Evolutionary conservation across 1,140 invertebrate genomes (phyloP).

Genomic region (Drosophila nikananu): DNA sequence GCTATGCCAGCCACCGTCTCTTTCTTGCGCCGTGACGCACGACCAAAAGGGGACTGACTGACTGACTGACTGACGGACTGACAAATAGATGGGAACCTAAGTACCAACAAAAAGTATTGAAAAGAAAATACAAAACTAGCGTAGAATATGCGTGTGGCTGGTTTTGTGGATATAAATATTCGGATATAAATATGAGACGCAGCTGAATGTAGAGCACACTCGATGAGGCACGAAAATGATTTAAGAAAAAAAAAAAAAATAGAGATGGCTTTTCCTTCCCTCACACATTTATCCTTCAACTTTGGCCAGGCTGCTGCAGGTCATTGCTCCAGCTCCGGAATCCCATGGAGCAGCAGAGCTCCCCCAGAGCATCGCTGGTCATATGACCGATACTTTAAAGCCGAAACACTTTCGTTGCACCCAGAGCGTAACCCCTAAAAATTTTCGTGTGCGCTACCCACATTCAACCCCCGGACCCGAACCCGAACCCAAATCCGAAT

Average conservation of each 20-base stretch:
- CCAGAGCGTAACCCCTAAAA: conserved; percentile 76
- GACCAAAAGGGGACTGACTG: conserved; percentile 15
- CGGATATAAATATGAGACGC: conserved; percentile 52
- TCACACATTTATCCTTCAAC: conserved; percentile 73
- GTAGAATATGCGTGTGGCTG: conserved; percentile 8
- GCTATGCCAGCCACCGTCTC: background rate
- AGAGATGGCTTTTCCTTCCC: conserved; percentile 15
- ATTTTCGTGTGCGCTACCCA: conserved; percentile 21
- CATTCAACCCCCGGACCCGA: conserved; percentile 25
- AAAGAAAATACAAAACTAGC: conserved; percentile 25
- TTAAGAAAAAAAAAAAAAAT: conserved; percentile 32
- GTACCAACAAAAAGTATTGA: conserved; percentile 19
- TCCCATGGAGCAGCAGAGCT: conserved; percentile 20
- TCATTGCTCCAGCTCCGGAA: conserved; percentile 73
- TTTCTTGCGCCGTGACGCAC: conserved; percentile 16
- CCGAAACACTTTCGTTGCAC: conserved; percentile 72
- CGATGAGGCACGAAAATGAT: conserved; percentile 17
- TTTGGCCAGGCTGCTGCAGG: conserved; percentile 70
- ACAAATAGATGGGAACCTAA: conserved; percentile 40
- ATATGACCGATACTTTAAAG: conserved; percentile 59
- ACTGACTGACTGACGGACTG: conserved; percentile 12
- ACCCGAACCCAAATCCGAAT: background rate
- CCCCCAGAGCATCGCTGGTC: conserved; percentile 25
- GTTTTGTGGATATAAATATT: conserved; percentile 60
- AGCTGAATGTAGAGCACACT: conserved; percentile 22